Evolutionary conservation across 2,888 invertebrate species (phyloP), one percentile per base, ranked within the genome.

Genomic region (Andrena marginata): DNA sequence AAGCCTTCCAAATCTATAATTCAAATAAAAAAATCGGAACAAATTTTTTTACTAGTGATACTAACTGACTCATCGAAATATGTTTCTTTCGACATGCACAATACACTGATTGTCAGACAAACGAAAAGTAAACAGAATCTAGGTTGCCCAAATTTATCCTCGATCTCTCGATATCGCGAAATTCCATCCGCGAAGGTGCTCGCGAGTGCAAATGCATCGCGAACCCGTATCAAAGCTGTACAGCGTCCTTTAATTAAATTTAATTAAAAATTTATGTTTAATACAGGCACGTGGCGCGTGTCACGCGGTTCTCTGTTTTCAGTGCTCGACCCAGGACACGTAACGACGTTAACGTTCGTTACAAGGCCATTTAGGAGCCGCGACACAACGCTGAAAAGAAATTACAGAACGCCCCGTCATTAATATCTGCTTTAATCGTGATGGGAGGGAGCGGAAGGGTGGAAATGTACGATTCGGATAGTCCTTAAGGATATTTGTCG

Each of bases 401-500:
- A 60, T 71, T 71, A 59, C 69, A 31, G 42, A 23, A 33, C 59
- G 48, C 49, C 63, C 42, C 13, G 10, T 56, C 77, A 68, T 80
- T 83, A 68, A 67, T 75, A 74, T 71, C 35, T 49, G 26, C 54
- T 76, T 76, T 85, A 82, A 80, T 83, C 65, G 64, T 31, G 42
- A 42, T 5, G 62, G 42, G 48, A 29, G 35, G 35, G 35, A 0
- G 13, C 29, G 10, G 31, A 31, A 31, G 54, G 78, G n/a, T 35
- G 73, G 59, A 35, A 80, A 78, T 48, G 64, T 67, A 71, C 77
- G 68, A 82, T 80, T 82, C 62, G 49, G 71, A 65, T 71, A 72
- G 80, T 73, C 77, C 77, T 85, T 80, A 80, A 86, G 82, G 85
- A 80, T 85, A 85, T 86, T 86, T 85, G 85, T 83, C 77, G 85